phyloP scores from a whole-genome alignment of 2,797 vertebrate genomes.

The Myotis findleyi region DNA sequence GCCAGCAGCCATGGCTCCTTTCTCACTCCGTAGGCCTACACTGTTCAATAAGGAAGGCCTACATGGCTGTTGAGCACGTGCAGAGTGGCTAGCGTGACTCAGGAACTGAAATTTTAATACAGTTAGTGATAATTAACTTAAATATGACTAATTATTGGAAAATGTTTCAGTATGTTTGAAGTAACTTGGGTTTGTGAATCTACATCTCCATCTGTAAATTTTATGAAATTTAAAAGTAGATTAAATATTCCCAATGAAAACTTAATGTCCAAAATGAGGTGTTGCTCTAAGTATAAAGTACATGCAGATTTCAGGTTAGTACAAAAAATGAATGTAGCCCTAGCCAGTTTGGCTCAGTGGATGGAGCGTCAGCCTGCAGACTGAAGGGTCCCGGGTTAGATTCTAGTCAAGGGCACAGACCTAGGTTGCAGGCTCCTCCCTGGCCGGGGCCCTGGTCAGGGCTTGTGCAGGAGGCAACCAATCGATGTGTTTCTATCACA shows the following conservation, averaged over 20 bases:
- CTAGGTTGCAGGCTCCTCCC: no score
- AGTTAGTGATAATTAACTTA: neutral
- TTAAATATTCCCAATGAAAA: constrained; percentile 44
- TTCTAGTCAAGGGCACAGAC: no score
- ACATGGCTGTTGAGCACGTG: neutral
- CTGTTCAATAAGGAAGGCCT: neutral
- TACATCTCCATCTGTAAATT: constrained; percentile 32
- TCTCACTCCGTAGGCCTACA: neutral
- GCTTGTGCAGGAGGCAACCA: no score
- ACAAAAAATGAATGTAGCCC: neutral
- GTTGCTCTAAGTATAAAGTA: constrained; percentile 20
- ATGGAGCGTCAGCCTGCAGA: no score
- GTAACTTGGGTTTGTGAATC: neutral
- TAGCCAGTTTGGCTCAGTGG: no score
- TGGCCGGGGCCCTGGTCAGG: no score
- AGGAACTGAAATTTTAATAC: constrained; percentile 40
- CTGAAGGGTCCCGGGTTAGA: no score
- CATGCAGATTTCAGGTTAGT: constrained; percentile 33
- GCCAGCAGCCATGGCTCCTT: neutral
- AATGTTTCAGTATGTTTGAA: neutral
- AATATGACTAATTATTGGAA: neutral
- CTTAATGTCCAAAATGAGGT: neutral
- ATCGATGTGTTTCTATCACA: no score
- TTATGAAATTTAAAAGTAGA: constrained; percentile 34
- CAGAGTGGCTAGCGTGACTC: neutral